Evolutionary conservation across 30 jellyfish, hydroid and myxozoan genomes (phyloP), one percentile per base, ranked within the genome.

Genomic region (Hydractinia echinata): DNA sequence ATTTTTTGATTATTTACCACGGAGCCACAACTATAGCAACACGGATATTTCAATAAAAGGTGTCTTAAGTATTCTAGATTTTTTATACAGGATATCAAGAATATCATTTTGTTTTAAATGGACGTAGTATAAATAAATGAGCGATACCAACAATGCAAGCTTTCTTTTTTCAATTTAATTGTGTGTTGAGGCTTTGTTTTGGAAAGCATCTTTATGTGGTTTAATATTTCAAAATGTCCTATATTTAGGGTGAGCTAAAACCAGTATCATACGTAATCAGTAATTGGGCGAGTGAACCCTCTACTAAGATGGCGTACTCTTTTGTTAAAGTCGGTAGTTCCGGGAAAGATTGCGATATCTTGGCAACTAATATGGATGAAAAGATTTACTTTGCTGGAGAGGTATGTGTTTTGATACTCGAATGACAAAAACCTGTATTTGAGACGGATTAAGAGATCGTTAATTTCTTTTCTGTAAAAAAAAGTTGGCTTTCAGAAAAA

Each of bases 361-460:
- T 91, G 8, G 96, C 96, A 15, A 81, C 80, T 39, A 14, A 88
- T 14, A 78, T 91, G 44, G 88, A 73, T 74, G 82, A 68, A 5
- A 91, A 85, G 67, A 53, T 91, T 4, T 86, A 76, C 55, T 91
- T 91, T 61, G 97, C 97, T 56, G 97, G 97, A 15, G 97, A 91
- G 96, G 97, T 86, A 66, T 19, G 91, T 67, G 9, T 77, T 76
- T 21, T 58, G 69, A 16, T 3, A 30, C 44, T 30, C 44, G 44
- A 30, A 30, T 30, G 44, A 30, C 44, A 1, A 58, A 11, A 3
- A 58, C 19, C 3, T 58, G 69, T 3, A 58, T 58, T 16, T 58
- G 15, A 58, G 19, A 58, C 15, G 3, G 15, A 58, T 13, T 58
- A 11, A 1, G 19, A 58, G 19, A 58, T 16, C 4, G n/a, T n/a